phyloP scores from a whole-genome alignment of 2,888 invertebrate genomes.

The Dicyrtomina minuta region DNA sequence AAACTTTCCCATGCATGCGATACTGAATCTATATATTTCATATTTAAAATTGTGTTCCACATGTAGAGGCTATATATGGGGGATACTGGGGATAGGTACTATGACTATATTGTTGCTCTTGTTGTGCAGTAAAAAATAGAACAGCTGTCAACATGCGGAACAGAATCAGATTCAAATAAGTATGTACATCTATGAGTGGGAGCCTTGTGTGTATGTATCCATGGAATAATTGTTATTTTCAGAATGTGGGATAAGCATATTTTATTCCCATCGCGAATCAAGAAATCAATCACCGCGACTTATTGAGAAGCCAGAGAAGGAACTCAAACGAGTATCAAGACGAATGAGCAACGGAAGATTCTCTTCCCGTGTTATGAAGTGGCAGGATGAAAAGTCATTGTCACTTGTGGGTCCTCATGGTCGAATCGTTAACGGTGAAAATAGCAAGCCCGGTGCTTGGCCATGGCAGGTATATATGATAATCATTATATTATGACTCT shows the following conservation, averaged over 20 bases:
- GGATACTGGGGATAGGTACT: no score
- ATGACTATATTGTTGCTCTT: no score
- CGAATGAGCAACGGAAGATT: constrained; percentile 33
- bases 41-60: no score
- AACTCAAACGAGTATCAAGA: background rate
- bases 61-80: no score
- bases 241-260: constrained; percentile 56
- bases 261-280: constrained; percentile 55
- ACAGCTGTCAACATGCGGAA: background rate
- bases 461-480: constrained; percentile 80
- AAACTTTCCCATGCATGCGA: no score
- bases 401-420: constrained; percentile 56
- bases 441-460: constrained; percentile 76
- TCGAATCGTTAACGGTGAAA: constrained; percentile 75
- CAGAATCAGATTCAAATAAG: background rate
- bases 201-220: background rate
- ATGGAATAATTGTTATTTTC: constrained; percentile 31
- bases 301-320: background rate
- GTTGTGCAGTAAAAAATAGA: no score
- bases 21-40: no score
- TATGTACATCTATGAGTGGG: background rate
- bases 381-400: constrained; percentile 42
- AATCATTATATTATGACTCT: no score
- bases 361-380: constrained; percentile 50
- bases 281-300: constrained; percentile 40